Conservation (phyloP, 2,797 vertebrate genomes). For the Halcyon chelicuti region DNA sequence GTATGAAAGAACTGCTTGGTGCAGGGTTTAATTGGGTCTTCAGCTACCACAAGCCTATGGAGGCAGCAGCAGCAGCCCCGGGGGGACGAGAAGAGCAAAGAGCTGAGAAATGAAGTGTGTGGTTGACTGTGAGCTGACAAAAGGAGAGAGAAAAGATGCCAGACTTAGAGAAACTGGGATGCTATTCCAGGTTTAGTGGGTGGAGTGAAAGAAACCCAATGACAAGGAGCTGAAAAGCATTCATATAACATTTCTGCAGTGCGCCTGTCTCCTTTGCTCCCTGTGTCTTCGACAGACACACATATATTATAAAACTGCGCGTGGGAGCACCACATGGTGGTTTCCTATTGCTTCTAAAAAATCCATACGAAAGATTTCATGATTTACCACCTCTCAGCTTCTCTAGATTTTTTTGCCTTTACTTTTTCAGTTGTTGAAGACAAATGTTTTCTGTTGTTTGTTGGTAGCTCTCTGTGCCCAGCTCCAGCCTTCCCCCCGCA, state of each 20-base stretch:
- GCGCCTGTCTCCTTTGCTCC: background rate
- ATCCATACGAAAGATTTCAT: conserved; percentile 12
- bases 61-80: background rate
- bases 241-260: background rate
- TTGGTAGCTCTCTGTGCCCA: background rate
- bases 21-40: background rate
- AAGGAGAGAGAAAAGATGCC: background rate
- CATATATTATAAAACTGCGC: background rate
- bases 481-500: background rate
- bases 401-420: background rate
- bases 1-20: background rate
- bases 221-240: conserved; percentile 42
- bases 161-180: conserved; percentile 7
- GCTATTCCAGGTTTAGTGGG: conserved; percentile 51
- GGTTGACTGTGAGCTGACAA: background rate
- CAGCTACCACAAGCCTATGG: background rate
- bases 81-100: background rate
- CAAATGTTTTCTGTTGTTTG: conserved; percentile 10
- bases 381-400: conserved; percentile 30
- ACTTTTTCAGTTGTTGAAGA: conserved; percentile 16
- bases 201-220: conserved; percentile 9
- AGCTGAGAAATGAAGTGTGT: background rate
- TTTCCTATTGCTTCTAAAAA: conserved; percentile 3
- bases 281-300: conserved; percentile 12
- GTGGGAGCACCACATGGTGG: conserved; percentile 59